Evolutionary conservation across 2,888 invertebrate genomes (phyloP), one percentile per base, ranked within the genome.

Genomic region (Athrips mouffetella): DNA sequence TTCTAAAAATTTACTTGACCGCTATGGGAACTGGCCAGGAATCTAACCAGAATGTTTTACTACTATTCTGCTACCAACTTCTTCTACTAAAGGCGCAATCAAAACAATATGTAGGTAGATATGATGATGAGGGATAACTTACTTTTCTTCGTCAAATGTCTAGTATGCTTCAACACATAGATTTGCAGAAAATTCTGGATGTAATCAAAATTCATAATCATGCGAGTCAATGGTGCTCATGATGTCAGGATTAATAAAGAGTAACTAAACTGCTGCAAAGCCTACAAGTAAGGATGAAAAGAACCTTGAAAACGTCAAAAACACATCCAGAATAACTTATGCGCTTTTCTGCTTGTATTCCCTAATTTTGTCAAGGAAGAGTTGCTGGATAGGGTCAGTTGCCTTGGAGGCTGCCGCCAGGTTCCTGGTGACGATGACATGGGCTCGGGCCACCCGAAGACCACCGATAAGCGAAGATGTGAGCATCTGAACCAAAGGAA

Each of bases 291-390:
- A n/a, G n/a, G n/a, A n/a, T n/a, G n/a, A n/a, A n/a, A n/a, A 18
- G 11, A 48, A 29, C 5, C 6, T 10, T 6, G 3, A 5, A 0
- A 35, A 25, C 30, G 33, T 30, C 33, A 11, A 7, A 37, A 35
- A 25, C n/a, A 25, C 29, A 33, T 33, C 27, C 46, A 23, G 16
- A 50, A 27, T 33, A 62, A 91, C 93, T 90, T 91, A 97, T 97
- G 91, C 82, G 90, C 94, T 94, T 78, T 97, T 96, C 63, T 92
- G 89, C 73, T 92, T 94, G 89, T 97, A 98, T 85, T 98, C 97
- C 55, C 92, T 91, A 60, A 98, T 91, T 91, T 98, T 98, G 60
- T 98, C 96, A 30, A 98, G 76, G 80, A 98, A 98, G 45, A 98
- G 85, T 79, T 98, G 94, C 79, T 98, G 98, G 69, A 98, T 96